These are phyloP conservation scores for Paragorgia papillata DNA, from an alignment of 92 coral and sea anemone genomes.

Conservation along the genomic window DNA sequence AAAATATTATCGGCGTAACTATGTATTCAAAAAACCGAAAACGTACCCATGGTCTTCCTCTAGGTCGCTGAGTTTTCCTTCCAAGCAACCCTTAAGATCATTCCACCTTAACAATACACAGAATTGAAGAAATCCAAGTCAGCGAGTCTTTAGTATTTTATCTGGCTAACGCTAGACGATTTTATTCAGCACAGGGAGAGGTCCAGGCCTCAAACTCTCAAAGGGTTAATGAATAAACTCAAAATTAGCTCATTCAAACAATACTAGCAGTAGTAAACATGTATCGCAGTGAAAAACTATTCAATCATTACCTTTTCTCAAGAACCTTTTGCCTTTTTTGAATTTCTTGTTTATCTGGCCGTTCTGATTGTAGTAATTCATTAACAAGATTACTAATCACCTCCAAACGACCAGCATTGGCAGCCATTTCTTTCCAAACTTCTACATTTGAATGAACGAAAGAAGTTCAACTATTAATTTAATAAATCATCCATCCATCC, in stretches of 20 bases:
- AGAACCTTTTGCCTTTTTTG: slow-evolving; percentile 68
- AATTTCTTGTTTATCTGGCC: slow-evolving; percentile 61
- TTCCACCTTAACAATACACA: slow-evolving; percentile 68
- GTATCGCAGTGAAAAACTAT: too few species aligned
- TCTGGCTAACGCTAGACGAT: too few species aligned
- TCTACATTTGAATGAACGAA: slow-evolving; percentile 42
- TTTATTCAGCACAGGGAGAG: too few species aligned
- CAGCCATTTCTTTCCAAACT: slow-evolving; percentile 81
- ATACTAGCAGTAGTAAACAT: too few species aligned
- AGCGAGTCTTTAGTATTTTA: too few species aligned
- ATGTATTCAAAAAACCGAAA: too few species aligned
- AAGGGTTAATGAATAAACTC: too few species aligned
- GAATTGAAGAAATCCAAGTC: too few species aligned
- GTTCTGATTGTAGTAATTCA: slow-evolving; percentile 66
- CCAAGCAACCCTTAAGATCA: slow-evolving; percentile 70
- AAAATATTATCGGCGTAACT: too few species aligned
- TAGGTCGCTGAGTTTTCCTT: slow-evolving; percentile 73
- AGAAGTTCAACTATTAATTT: not conserved
- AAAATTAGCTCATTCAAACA: too few species aligned
- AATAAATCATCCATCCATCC: too few species aligned
- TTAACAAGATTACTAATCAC: slow-evolving; percentile 75
- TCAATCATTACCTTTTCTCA: slow-evolving; percentile 63
- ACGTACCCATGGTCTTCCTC: slow-evolving; percentile 93
- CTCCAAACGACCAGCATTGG: slow-evolving; percentile 69
- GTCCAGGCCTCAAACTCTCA: too few species aligned